Evolutionary conservation across 2,888 invertebrate genomes (phyloP), one percentile per base, ranked within the genome.

Genomic region (Palloptera scutellata): DNA sequence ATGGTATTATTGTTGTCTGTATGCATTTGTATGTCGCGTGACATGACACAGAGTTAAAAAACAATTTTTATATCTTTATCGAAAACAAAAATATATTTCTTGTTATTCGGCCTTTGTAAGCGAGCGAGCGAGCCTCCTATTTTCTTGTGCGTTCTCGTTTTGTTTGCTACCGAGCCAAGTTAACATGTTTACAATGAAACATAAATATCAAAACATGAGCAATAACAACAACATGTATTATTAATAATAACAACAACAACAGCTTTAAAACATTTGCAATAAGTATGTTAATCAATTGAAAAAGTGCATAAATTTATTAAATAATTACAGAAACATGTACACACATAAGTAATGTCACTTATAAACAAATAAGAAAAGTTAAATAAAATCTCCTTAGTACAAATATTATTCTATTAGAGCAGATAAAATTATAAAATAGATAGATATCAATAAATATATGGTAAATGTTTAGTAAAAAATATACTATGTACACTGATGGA

Each of bases 91-190:
- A 66, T 55, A 61, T 54, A 60, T 52, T 51, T 48, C 54, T 42
- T 59, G 52, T 58, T 45, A 55, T 15, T 54, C 40, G 10, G 53
- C 64, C 20, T 30, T 30, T 30, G 30, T 30, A 6, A 30, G n/a
- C n/a, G 30, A 30, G 53, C 30, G 61, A 65, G 64, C 71, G 70
- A 71, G 71, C 71, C 71, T 66, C 71, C 67, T 67, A 53, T 54
- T 64, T 61, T 48, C 1, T 15, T 43, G n/a, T n/a, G n/a, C n/a
- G n/a, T 30, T 30, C 30, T 30, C 6, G 30, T 4, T 30, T 19
- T n/a, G 12, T 30, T n/a, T 48, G 58, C 12, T 15, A 58, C 59
- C 13, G 53, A 58, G 57, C 48, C 60, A 66, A 48, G 30, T 30
- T 30, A 30, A 30, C 30, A 30, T 30, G 30, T 30, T 30, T 6